Conservation (phyloP, 1,140 invertebrate species). For the Oncopeltus fasciatus region DNA sequence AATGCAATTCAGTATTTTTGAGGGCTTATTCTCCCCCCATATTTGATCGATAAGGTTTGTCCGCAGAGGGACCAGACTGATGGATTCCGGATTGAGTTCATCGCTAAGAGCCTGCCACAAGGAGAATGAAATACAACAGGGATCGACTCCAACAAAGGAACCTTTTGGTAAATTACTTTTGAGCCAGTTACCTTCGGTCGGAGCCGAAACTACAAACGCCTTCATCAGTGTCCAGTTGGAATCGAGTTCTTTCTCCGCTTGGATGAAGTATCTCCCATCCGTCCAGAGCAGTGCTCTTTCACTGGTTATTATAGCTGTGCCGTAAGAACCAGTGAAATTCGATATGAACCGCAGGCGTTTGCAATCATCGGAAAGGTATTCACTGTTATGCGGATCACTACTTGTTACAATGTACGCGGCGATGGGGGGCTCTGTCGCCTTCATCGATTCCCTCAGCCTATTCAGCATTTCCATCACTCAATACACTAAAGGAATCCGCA, state of each 20-base stretch:
- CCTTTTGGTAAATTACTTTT: slow-evolving; percentile 50
- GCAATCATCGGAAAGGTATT: slow-evolving; percentile 47
- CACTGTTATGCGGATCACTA: slow-evolving; percentile 33
- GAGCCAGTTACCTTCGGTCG: slow-evolving; percentile 60
- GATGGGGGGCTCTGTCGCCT: background rate
- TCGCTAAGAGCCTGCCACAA: slow-evolving; percentile 54
- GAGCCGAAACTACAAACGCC: slow-evolving; percentile 44
- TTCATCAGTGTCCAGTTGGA: slow-evolving; percentile 42
- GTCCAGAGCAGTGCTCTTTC: slow-evolving; percentile 48
- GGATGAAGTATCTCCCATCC: slow-evolving; percentile 48
- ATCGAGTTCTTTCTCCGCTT: slow-evolving; percentile 37
- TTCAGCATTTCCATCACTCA: background rate
- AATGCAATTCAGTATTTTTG: slow-evolving; percentile 43
- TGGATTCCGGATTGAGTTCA: slow-evolving; percentile 41
- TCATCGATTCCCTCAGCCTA: background rate
- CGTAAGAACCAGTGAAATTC: slow-evolving; percentile 46
- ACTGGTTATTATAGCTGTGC: slow-evolving; percentile 42
- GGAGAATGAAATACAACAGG: slow-evolving; percentile 57
- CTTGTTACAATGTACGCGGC: background rate
- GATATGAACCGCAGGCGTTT: slow-evolving; percentile 41
- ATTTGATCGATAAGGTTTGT: slow-evolving; percentile 71
- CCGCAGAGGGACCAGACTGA: slow-evolving; percentile 50
- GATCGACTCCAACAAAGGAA: slow-evolving; percentile 67
- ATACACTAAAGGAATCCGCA: no score
- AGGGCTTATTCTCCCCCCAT: slow-evolving; percentile 52